A percentile compares a stretch with the other conserved stretches of the same genome.
Evolutionary conservation across 2,113 vertebrate genomes (phyloP).

Genomic region (Rhinichthys klamathensis): DNA sequence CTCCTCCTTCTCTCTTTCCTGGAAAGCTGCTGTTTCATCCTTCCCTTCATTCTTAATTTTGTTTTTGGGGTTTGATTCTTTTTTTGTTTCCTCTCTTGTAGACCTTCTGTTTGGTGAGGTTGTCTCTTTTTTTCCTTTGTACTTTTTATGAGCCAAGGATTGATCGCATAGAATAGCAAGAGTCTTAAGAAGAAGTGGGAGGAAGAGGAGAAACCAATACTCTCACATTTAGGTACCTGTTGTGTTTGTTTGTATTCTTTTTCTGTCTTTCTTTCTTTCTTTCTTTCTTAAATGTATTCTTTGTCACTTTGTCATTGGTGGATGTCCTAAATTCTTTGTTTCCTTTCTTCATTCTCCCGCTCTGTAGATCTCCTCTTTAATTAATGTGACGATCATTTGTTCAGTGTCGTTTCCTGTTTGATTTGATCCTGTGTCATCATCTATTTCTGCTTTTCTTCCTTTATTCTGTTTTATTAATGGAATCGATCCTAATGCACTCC

Average conservation of each 20-base stretch:
- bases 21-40: slow-evolving; percentile 66
- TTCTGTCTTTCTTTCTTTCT: not conserved
- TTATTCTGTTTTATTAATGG: slow-evolving; percentile 27
- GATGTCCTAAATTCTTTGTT: slow-evolving; percentile 7
- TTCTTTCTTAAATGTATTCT: not conserved
- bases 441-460: slow-evolving; percentile 36
- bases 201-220: slow-evolving; percentile 59
- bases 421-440: slow-evolving; percentile 31
- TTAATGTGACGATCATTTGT: slow-evolving; percentile 16
- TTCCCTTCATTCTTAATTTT: slow-evolving; percentile 33
- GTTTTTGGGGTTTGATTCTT: slow-evolving; percentile 3
- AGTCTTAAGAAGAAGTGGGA: slow-evolving; percentile 47
- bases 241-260: slow-evolving; percentile 8
- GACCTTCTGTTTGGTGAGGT: not conserved
- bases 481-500: slow-evolving; percentile 24
- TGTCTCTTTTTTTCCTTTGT: slow-evolving; percentile 5
- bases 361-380: slow-evolving; percentile 24
- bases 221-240: slow-evolving; percentile 68
- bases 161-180: slow-evolving; percentile 55
- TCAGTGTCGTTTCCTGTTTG: slow-evolving; percentile 31
- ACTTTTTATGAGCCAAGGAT: slow-evolving; percentile 60
- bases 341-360: not conserved
- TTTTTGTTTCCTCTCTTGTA: slow-evolving; percentile 12
- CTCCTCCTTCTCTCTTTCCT: slow-evolving; percentile 65
- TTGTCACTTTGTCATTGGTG: not conserved